Base-by-base conservation (phyloP, 2,888 invertebrate genomes). In the Ennomos quercinarius region DNA sequence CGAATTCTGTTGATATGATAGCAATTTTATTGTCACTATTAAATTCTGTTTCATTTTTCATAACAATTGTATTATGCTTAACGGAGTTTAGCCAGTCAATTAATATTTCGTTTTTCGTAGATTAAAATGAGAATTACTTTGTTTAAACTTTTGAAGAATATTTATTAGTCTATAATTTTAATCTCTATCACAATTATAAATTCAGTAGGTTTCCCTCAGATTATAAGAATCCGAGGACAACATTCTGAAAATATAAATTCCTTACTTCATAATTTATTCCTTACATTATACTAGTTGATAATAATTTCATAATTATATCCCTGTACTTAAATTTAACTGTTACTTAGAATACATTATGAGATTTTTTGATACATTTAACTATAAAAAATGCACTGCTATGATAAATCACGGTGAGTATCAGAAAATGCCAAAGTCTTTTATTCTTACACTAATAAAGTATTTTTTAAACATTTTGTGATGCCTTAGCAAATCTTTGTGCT, bases 191-290 rank as follows among this genome's bases (percentile, higher is more conserved):
- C 83, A 81, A 88, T n/a, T 92, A 93, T 87, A 92, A 78, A 83
- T 84, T 91, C 92, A 92, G 92, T 77, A 93, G 91, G 90, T 72
- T 83, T 84, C 83, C 91, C 91, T 92, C 91, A 89, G 78, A 61
- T 53, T 54, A 47, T 47, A 6, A 2, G 34, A 41, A 35, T 10
- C 77, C 86, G 91, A 91, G 92, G 90, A 88, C 68, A 80, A 83
- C 91, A 78, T 93, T 89, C 91, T 91, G 91, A 91, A 90, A 84
- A 78, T 89, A 91, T 90, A 91, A 72, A 27, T 27, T 27, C 27
- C 27, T 42, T 42, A 43, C 4, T n/a, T n/a, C n/a, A n/a, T n/a
- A 9, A 10, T n/a, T 48, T 35, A 9, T 35, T 13, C 13, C 36
- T 12, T 8, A 11, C 17, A 49, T 48, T 36, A 49, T 47, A 36